Base-by-base conservation (phyloP, 2,888 invertebrate species). In the Agonopterix heracliana region DNA sequence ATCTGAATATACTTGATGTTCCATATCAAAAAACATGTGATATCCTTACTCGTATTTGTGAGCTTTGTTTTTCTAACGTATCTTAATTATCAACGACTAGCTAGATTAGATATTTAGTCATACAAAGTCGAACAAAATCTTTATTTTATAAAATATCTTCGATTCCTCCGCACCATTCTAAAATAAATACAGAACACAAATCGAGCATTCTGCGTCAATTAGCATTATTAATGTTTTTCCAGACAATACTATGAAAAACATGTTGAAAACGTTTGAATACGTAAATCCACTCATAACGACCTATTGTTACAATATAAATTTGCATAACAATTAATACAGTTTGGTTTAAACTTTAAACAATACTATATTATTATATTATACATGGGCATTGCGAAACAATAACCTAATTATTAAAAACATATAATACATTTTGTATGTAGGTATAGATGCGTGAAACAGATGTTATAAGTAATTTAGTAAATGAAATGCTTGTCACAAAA, bases 391-490 rank as follows among this genome's bases (percentile, higher is more conserved):
- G 61, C 57, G 55, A 72, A 64, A 77, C 66, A 74, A 72, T 66
- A 57, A 63, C 70, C 73, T 70, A 76, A 78, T 77, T 71, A 71
- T 71, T 64, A 63, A 63, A 65, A 69, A 56, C 55, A 54, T 51
- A 34, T 9, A 35, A 35, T 38, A n/a, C n/a, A n/a, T 38, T 41
- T 7, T 41, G 41, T n/a, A 13, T 12, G 11, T n/a, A 13, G 7
- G 11, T n/a, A 11, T 38, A n/a, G 10, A 38, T 10, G 10, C 38
- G 10, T 38, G 26, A 48, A 41, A 61, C 68, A 66, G 55, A 61
- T 67, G 69, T 60, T 61, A 48, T 59, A 61, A 64, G 17, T 60
- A 57, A 58, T 50, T 12, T 10, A 36, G 12, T 17, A 14, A 12
- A 13, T 8, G 34, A 46, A 57, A 64, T 59, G 63, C 59, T 56